Percentiles rank a stretch among this genome's conserved stretches.
Conservation (phyloP, 2,888 invertebrate species). For the Clitarchus hookeri region DNA sequence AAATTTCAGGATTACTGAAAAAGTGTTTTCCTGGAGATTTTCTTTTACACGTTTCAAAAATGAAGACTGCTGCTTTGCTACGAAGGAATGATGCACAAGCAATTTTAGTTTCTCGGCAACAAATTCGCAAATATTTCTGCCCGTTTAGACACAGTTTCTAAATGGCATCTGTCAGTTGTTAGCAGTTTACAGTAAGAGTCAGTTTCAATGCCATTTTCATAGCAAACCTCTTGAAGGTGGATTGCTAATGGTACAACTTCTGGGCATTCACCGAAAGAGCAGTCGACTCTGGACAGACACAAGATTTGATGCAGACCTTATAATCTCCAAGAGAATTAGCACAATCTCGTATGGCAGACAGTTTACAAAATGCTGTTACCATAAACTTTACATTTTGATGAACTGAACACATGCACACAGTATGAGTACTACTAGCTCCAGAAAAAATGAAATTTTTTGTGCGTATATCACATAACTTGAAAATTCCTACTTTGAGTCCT, state of each 20-base stretch:
- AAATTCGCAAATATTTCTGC: too few relatives aligned
- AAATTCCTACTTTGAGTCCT: background rate
- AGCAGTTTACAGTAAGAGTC: too few relatives aligned
- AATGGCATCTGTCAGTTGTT: too few relatives aligned
- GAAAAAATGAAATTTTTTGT: background rate
- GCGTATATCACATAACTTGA: background rate
- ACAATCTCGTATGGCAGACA: background rate
- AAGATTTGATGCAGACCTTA: background rate
- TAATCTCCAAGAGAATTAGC: background rate
- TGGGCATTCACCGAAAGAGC: background rate
- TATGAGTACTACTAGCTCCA: background rate
- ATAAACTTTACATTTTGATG: background rate
- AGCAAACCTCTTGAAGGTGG: slow-evolving; percentile 17
- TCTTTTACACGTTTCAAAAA: too few relatives aligned
- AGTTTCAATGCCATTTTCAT: background rate
- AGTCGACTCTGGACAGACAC: background rate
- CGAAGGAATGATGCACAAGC: too few relatives aligned
- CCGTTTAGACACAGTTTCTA: too few relatives aligned
- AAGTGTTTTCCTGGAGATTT: too few relatives aligned
- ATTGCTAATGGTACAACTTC: background rate
- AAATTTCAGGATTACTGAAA: too few relatives aligned
- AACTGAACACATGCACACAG: background rate
- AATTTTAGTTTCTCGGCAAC: too few relatives aligned
- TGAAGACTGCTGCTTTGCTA: too few relatives aligned
- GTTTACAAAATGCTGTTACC: background rate